Evolutionary conservation across 2,888 invertebrate genomes (phyloP), one percentile per base, ranked within the genome.

Genomic region (Epirrhoe alternata): DNA sequence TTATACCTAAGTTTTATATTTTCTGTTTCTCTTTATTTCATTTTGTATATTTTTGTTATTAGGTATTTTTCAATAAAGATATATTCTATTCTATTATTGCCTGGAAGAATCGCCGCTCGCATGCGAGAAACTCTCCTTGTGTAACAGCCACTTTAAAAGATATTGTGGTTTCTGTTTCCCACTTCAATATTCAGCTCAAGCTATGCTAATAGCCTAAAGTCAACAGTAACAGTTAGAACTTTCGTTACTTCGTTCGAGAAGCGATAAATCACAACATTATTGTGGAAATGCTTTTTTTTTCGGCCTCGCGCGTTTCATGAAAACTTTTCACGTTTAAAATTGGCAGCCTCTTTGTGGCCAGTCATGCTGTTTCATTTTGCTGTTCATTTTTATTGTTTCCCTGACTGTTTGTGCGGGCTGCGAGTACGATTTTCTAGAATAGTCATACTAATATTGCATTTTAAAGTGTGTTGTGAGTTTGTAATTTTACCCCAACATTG

Each of bases 191-290:
- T 66, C 57, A 61, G 49, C 50, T 54, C 58, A 45, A 57, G 74
- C 73, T 79, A 81, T 78, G 78, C 77, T 80, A 83, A 81, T 79
- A 72, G 56, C 60, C 66, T 64, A 70, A 64, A 62, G 74, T 72
- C 66, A 75, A 73, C 71, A 74, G 74, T 77, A 76, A 69, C 61
- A 73, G 74, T 76, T 74, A 67, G 75, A 82, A 81, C 74, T 83
- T 82, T 68, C 64, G 69, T 66, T 72, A 75, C 74, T 77, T 72
- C 74, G 64, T 65, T 64, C 74, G 62, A 74, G 78, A 72, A 69
- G 77, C 80, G 70, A 86, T 87, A 86, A 87, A 86, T 87, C 85
- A 85, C 77, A 77, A 75, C 79, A 82, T 82, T 86, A 85, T 84
- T 86, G 84, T 85, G 79, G 78, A 82, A 84, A 83, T 82, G 80